phyloP scores from a whole-genome alignment of 37 sponge, comb jelly and placozoan species.

The Haliclona indistincta region DNA sequence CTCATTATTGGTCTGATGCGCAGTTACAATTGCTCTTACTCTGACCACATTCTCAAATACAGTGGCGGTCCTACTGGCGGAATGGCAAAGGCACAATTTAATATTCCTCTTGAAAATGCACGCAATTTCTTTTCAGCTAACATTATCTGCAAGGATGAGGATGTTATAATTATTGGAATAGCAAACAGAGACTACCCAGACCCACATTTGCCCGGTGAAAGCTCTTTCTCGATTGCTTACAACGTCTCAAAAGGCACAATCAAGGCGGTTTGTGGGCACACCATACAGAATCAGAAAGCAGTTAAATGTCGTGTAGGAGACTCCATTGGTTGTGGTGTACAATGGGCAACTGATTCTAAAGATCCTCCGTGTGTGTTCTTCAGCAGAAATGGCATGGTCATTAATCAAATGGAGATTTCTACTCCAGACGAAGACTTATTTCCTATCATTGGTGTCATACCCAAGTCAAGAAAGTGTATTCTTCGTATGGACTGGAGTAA shows the following conservation, averaged over 20 bases:
- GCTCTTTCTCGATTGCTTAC: slow-evolving; percentile 59
- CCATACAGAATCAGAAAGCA: slow-evolving; percentile 4
- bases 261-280: slow-evolving; percentile 34
- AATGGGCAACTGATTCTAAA: not conserved
- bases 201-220: slow-evolving; percentile 36
- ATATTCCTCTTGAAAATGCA: slow-evolving; percentile 15
- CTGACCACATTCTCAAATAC: slow-evolving; percentile 54
- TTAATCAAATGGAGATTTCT: slow-evolving; percentile 19
- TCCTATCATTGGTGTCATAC: slow-evolving; percentile 45
- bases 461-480: slow-evolving; percentile 13
- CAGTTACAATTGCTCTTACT: slow-evolving; percentile 64
- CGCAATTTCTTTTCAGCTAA: slow-evolving; percentile 51
- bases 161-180: slow-evolving; percentile 61
- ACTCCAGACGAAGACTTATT: slow-evolving; percentile 39
- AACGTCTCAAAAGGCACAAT: slow-evolving; percentile 41
- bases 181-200: slow-evolving; percentile 54
- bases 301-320: slow-evolving; percentile 31
- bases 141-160: slow-evolving; percentile 31
- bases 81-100: slow-evolving; percentile 59
- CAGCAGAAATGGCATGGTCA: slow-evolving; percentile 36
- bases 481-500: slow-evolving; percentile 64
- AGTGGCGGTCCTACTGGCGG: slow-evolving; percentile 33
- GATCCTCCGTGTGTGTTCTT: slow-evolving; percentile 34
- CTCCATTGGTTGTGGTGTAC: slow-evolving; percentile 59
- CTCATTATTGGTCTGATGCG: slow-evolving; percentile 49